Evolutionary conservation across 2,888 invertebrate genomes (phyloP), one percentile per base, ranked within the genome.

Genomic region (Melinaea marsaeus): DNA sequence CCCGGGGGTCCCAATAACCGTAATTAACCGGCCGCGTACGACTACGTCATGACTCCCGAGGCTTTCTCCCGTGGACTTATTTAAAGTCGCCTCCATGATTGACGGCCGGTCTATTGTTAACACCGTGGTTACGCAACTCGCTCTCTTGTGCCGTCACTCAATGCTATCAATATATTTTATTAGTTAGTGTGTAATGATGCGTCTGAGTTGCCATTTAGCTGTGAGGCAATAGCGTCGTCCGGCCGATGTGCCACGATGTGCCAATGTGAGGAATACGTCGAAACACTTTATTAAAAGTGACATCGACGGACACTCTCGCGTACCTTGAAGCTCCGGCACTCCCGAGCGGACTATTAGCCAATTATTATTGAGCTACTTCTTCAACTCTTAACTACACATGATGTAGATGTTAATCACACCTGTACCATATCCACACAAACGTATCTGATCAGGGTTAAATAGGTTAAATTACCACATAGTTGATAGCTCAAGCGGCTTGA

Each of bases 81-180:
- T 89, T 85, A 85, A 88, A 88, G 86, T 76, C 86, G 88, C 89
- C 90, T 88, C 89, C 87, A 70, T 85, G 88, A 87, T 88, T 84
- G 88, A 89, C 85, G 80, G 75, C 68, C 68, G 71, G 66, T 72
- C 84, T 72, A 89, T 90, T 90, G 89, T 90, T 84, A 78, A 75
- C 79, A 75, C 77, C 71, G 75, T 76, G 70, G 71, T 90, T 87
- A 86, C 80, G 80, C 86, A 88, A 90, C 78, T 74, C 76, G 75
- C 83, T 84, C 84, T 79, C 81, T 85, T 80, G 79, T 79, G 84
- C 87, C 80, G 86, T 89, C 89, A 86, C 79, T 89, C 88, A 86
- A 70, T 77, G 81, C 84, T 82, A 82, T 83, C 75, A 83, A 85
- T 84, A 80, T 80, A 84, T 76, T 79, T 72, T 74, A 81, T 87